Evolutionary conservation across 1,140 invertebrate genomes (phyloP), one percentile per base, ranked within the genome.

Genomic region (Drosophila cardini): DNA sequence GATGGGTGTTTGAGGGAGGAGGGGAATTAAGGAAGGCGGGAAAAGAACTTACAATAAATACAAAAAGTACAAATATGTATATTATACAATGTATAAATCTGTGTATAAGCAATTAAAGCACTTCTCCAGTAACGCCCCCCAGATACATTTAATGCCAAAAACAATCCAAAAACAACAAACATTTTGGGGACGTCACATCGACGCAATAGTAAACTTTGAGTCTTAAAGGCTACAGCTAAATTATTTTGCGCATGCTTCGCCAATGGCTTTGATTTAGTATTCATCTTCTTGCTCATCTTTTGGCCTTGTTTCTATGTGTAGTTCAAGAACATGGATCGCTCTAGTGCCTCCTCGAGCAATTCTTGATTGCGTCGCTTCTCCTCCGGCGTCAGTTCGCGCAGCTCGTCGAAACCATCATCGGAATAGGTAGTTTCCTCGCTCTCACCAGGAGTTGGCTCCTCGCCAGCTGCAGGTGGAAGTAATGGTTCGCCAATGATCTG

Each of bases 401-500:
- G 36, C 32, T 91, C 89, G 57, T 90, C 89, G 11, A 92, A 90
- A 13, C 73, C 90, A 67, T 92, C 91, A 46, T 91, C 89, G 11
- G 85, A 89, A 26, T 85, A 81, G 8, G 81, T 61, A 32, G 63
- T 26, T 43, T 80, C 76, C 32, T 73, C 71, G 0, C 73, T 76
- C 30, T 45, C 57, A 1, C 36, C 74, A 9, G 61, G 73, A 7
- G 72, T 70, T 3, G 56, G 57, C 18, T 83, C 78, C 11, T 90
- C 79, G 1, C 83, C 80, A 60, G 64, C 74, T 0, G 72, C 73
- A 2, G 85, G 53, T 4, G 76, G 52, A 7, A 93, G 61, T 0
- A 93, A 77, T 6, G 93, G 92, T 34, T 96, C 90, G 0, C 95
- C 96, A 40, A 97, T 93, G 62, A 96, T 95, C 7, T 93, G 85